Evolutionary conservation across 2,888 invertebrate species (phyloP).

Genomic region (Zhuqinia jingwanae): DNA sequence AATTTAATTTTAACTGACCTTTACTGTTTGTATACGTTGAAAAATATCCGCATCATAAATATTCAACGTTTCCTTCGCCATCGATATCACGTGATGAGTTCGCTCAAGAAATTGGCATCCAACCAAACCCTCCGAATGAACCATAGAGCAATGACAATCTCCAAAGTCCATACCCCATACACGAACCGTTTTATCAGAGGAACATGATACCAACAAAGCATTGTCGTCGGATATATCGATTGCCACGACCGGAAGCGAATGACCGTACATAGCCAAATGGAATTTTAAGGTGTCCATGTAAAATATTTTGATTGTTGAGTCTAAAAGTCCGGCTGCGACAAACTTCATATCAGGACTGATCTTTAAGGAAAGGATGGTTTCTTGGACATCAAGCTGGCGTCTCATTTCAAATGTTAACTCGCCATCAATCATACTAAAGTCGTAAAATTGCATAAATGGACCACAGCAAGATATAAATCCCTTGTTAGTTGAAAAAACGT

Average conservation of each 20-base stretch:
- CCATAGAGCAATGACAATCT: constrained; percentile 97
- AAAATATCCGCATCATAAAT: constrained; percentile 98
- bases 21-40: constrained; percentile 92
- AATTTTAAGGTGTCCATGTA: constrained; percentile 78
- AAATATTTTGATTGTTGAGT: constrained; percentile 94
- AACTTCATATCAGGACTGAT: constrained; percentile 93
- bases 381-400: constrained; percentile 88
- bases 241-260: constrained; percentile 95
- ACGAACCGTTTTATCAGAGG: constrained; percentile 97
- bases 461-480: constrained; percentile 78
- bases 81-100: constrained; percentile 96
- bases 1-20: constrained; percentile 83
- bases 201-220: constrained; percentile 94
- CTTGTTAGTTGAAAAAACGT: constrained; percentile 75
- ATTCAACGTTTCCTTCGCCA: constrained; percentile 96
- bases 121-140: constrained; percentile 97
- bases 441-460: constrained; percentile 75
- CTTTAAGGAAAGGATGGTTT: constrained; percentile 91
- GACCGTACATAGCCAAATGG: constrained; percentile 93
- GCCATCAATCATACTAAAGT: constrained; percentile 77
- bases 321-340: constrained; percentile 93
- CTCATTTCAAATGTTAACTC: constrained; percentile 76
- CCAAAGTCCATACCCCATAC: constrained; percentile 99
- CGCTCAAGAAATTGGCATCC: constrained; percentile 93
- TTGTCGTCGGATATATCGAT: constrained; percentile 96